Percentiles rank a stretch among this genome's conserved stretches.
Evolutionary conservation across 2,888 invertebrate genomes (phyloP).

Genomic region (Hypolimnas misippus): DNA sequence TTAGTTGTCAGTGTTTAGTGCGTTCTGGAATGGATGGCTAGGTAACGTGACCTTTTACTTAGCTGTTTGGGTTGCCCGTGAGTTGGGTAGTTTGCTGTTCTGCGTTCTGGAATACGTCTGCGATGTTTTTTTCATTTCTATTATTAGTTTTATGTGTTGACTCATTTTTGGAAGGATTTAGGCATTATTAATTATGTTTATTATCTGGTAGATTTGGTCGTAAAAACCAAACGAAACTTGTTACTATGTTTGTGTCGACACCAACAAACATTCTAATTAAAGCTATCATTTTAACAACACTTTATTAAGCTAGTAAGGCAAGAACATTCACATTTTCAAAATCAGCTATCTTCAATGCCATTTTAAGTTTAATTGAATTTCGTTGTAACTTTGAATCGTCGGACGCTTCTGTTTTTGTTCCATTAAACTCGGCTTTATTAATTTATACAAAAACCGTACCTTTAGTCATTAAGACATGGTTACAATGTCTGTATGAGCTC

Average conservation of each 20-base stretch:
- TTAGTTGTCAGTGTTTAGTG: slow-evolving; percentile 51
- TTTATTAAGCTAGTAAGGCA: neutral
- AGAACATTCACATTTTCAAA: neutral
- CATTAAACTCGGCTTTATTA: slow-evolving; percentile 25
- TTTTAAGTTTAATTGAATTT: slow-evolving; percentile 16
- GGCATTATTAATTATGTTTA: neutral
- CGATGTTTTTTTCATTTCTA: neutral
- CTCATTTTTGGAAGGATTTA: neutral
- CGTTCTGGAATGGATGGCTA: slow-evolving; percentile 53
- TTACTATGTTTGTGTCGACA: too few relatives aligned
- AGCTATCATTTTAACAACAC: too few relatives aligned
- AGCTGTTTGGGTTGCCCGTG: slow-evolving; percentile 6
- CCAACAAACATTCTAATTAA: too few relatives aligned
- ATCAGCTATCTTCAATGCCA: slow-evolving; percentile 17
- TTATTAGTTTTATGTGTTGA: neutral
- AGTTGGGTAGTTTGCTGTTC: slow-evolving; percentile 10
- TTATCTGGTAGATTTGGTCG: too few relatives aligned
- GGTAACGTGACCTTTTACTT: slow-evolving; percentile 41
- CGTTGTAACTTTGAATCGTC: neutral
- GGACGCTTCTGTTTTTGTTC: slow-evolving; percentile 21
- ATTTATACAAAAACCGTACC: slow-evolving; percentile 19
- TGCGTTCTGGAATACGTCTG: slow-evolving; percentile 1
- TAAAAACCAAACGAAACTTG: too few relatives aligned
- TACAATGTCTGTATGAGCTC: neutral
- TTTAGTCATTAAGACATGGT: slow-evolving; percentile 7